Evolutionary conservation across 2,888 invertebrate species (phyloP).

Genomic region (Coelinius sp.): DNA sequence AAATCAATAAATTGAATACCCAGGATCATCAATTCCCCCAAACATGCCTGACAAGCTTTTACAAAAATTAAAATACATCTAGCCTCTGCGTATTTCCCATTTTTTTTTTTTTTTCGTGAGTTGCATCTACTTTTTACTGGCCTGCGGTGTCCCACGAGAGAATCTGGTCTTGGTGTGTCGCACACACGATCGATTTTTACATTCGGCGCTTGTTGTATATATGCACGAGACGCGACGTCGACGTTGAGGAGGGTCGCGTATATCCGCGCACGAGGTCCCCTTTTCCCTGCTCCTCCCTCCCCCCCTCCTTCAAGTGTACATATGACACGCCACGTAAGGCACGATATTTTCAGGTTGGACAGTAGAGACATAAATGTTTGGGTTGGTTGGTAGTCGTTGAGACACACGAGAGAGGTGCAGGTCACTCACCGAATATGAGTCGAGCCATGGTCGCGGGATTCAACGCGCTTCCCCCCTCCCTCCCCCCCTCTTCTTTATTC

Average conservation of each 20-base stretch:
- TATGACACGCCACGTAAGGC: slow-evolving; percentile 38
- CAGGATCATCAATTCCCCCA: no score
- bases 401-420: slow-evolving; percentile 55
- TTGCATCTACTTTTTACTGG: background rate
- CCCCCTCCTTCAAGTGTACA: slow-evolving; percentile 18
- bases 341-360: slow-evolving; percentile 67
- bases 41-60: background rate
- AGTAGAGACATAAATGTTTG: slow-evolving; percentile 64
- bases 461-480: slow-evolving; percentile 42
- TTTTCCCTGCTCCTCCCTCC: slow-evolving; percentile 28
- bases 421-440: slow-evolving; percentile 69
- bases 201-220: slow-evolving; percentile 45
- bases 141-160: slow-evolving; percentile 42
- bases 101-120: slow-evolving; percentile 23
- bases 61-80: background rate
- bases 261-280: slow-evolving; percentile 51
- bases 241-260: slow-evolving; percentile 63
- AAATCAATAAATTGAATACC: no score
- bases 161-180: slow-evolving; percentile 42
- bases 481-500: background rate
- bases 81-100: slow-evolving; percentile 26
- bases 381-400: slow-evolving; percentile 49
- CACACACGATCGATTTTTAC: slow-evolving; percentile 51
- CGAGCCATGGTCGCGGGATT: slow-evolving; percentile 45
- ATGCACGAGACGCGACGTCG: slow-evolving; percentile 36